Conservation (phyloP, 2,888 invertebrate species). For the Clivina fossor region DNA sequence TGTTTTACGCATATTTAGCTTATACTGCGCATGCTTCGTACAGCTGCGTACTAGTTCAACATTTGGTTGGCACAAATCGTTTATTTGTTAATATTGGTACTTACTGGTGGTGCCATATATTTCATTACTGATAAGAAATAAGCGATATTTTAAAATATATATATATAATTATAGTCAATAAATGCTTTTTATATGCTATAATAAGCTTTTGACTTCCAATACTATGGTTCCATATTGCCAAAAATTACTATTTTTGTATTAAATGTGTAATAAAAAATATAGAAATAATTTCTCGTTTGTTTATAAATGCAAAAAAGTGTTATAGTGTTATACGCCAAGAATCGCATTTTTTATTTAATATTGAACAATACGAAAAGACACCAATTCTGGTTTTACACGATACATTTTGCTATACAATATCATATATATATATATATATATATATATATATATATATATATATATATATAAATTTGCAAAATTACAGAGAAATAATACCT, state of each 20-base stretch:
- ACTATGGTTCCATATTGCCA: conserved; percentile 31
- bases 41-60: too few species aligned
- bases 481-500: too few species aligned
- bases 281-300: background rate
- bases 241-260: conserved; percentile 32
- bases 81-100: conserved; percentile 5
- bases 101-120: conserved; percentile 29
- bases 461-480: too few species aligned
- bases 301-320: too few species aligned
- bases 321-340: too few species aligned
- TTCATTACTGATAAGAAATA: conserved; percentile 10
- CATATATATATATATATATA: too few species aligned
- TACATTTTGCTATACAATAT: conserved; percentile 20
- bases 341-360: too few species aligned
- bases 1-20: too few species aligned
- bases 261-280: conserved; percentile 8
- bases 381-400: conserved; percentile 9
- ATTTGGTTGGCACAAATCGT: too few species aligned
- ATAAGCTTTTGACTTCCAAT: conserved; percentile 29
- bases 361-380: background rate
- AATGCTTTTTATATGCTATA: conserved; percentile 21
- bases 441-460: too few species aligned
- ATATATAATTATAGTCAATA: conserved; percentile 25
- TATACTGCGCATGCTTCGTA: too few species aligned
- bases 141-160: too few species aligned